phyloP scores from a whole-genome alignment of 1,140 invertebrate species.

The Medauroidea extradentata region DNA sequence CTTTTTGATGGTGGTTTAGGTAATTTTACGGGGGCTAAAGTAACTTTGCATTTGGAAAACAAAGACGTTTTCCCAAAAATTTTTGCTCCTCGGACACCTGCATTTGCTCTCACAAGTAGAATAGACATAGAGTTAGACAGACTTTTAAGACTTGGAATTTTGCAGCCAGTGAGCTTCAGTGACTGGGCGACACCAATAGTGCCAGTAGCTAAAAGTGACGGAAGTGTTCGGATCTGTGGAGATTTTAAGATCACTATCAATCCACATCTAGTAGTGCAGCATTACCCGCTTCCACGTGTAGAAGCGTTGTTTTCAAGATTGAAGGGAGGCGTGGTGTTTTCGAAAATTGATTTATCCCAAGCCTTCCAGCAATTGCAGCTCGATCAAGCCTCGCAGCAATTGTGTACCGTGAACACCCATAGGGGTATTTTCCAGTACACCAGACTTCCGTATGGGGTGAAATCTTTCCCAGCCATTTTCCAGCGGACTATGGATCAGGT shows the following conservation, averaged over 20 bases:
- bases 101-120: background rate
- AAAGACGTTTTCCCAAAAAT: background rate
- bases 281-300: slow-evolving; percentile 1
- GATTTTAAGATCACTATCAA: slow-evolving; percentile 29
- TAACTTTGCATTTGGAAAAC: background rate
- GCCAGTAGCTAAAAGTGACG: slow-evolving; percentile 29
- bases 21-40: background rate
- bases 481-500: background rate
- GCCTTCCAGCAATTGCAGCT: background rate
- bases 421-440: background rate
- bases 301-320: background rate
- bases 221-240: slow-evolving; percentile 27
- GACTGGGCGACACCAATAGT: slow-evolving; percentile 38
- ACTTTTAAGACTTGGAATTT: background rate
- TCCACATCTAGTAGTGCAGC: background rate
- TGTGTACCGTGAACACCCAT: background rate
- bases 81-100: background rate
- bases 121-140: background rate
- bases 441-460: background rate
- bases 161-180: slow-evolving; percentile 11
- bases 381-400: background rate
- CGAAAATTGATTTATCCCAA: background rate
- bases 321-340: background rate
- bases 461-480: background rate
- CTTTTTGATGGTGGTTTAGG: background rate